Evolutionary conservation across 2,113 vertebrate species (phyloP), one percentile per base, ranked within the genome.

Genomic region (Echinops telfairi): DNA sequence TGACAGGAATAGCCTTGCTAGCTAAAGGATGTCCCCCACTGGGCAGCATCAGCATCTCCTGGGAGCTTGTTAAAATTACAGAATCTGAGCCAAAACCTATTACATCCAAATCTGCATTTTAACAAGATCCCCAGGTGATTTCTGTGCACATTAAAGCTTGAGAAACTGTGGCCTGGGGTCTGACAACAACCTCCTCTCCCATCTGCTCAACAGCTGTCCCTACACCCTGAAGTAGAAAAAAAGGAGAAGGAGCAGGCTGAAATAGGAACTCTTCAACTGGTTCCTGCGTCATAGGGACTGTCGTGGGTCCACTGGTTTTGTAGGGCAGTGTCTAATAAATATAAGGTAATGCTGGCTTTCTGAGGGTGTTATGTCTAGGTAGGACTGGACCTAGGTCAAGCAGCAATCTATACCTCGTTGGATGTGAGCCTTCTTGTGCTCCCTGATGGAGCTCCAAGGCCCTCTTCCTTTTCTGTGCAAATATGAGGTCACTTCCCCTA

Each of bases 231-330:
- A 89, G 31, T 73, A 85, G 84, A 64, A 64, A 90, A 92, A 88
- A 75, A 27, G 38, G 36, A 83, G 20, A 16, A 66, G 71, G 43
- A 66, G 22, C 78, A 88, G 60, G 16, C 53, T 76, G 31, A 85
- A 90, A 88, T 95, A 76, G 2, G 33, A 92, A 76, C 88, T 89
- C 62, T 75, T 95, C 40, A 60, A 9, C 70, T 91, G 64, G 25
- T 64, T 20, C 16, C 20, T 78, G 38, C 60, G 60, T 95, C 17
- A 40, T n/a, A 80, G 66, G 73, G 43, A 87, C 47, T 90, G 22
- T n/a, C 60, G 60, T 14, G 36, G n/a, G 83, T 86, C 75, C 57
- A 53, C 20, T 83, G 43, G 40, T 86, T 75, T 96, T 83, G 20
- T 83, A 84, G 82, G 64, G 29, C 14, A 82, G 60, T 71, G 0